Base-by-base conservation (phyloP, 2,113 vertebrate species). In the Muntiacus muntjak region DNA sequence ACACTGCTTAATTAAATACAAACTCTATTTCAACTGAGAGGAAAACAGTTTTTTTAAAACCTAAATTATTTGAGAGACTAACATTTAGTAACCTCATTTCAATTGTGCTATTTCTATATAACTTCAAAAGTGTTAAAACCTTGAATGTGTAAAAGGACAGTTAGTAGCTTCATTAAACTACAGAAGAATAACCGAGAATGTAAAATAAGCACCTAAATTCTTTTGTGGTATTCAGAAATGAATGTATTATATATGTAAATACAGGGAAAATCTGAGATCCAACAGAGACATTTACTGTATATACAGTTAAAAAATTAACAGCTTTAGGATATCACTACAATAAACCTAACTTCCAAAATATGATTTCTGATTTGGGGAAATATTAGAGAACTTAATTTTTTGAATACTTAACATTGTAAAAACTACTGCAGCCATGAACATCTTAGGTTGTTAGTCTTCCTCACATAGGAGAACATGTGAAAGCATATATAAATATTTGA, bases 301-400 rank as follows among this genome's bases (percentile, higher is more conserved):
- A 45, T 10, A 81, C 60, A 88, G 19, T 64, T 54, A 62, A 95
- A 64, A 76, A 91, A 82, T 28, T 54, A 95, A 82, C 6, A 64
- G n/a, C 26, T 36, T 94, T 71, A 89, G 23, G 17, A 28, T 78
- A 55, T 40, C 71, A 88, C n/a, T 86, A 87, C 13, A 88, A 47
- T 40, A 96, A 88, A 86, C 62, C 26, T 83, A 89, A 95, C 87
- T 87, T 96, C 33, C 50, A 79, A 94, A 92, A 87, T 90, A 87
- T 30, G 83, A 92, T 7, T 87, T 71, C 47, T 64, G 23, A 93
- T 78, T 30, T 64, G 52, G 8, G 47, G 15, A 82, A 96, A 94
- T 64, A 36, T 30, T 89, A 84, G 1, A 62, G 3, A 76, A 88
- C 14, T 52, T 76, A 71, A 84, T 81, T 85, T 87, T 92, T 85